Base-by-base conservation (phyloP, 2,888 invertebrate genomes). In the Macrophya alboannulata region DNA sequence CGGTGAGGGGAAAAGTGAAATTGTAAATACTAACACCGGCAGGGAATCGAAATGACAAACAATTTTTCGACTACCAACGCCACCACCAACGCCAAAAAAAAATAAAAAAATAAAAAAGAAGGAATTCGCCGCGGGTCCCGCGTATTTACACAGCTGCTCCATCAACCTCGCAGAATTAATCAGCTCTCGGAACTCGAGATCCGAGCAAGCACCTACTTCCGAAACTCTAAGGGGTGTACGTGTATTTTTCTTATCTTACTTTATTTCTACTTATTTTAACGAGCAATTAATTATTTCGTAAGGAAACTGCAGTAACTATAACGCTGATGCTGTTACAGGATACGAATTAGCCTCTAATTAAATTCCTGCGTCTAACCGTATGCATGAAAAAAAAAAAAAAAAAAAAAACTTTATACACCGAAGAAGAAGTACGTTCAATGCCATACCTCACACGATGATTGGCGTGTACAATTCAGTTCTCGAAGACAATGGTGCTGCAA, bases 131-230 rank as follows among this genome's bases (percentile, higher is more conserved):
- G 15, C 31, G 68, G 37, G 37, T 37, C 68, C 68, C 68, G 68
- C 37, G 37, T 68, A 68, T 37, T 68, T 37, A 68, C 68, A 68
- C 72, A 74, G n/a, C 72, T 74, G 72, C 45, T 74, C 72, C 72
- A 74, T 74, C 43, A 74, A 9, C 21, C 72, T 74, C 43, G 10
- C 45, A 25, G 31, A 74, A 74, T 74, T 74, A 74, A 74, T 74
- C 72, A 74, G 72, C 68, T 17, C 68, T 25, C 15, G 21, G 40
- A 40, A 40, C 71, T 71, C 71, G 71, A 71, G 71, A n/a, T 15
- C 31, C 3, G 37, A 68, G 37, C 31, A 37, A 68, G n/a, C 55
- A 55, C n/a, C 43, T n/a, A 74, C 43, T 74, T 43, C 72, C 43
- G 37, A 25, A 68, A 68, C 37, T 68, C 25, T 9, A 15, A 31